Evolutionary conservation across 1,140 invertebrate genomes (phyloP).

Genomic region (Formica exsecta): DNA sequence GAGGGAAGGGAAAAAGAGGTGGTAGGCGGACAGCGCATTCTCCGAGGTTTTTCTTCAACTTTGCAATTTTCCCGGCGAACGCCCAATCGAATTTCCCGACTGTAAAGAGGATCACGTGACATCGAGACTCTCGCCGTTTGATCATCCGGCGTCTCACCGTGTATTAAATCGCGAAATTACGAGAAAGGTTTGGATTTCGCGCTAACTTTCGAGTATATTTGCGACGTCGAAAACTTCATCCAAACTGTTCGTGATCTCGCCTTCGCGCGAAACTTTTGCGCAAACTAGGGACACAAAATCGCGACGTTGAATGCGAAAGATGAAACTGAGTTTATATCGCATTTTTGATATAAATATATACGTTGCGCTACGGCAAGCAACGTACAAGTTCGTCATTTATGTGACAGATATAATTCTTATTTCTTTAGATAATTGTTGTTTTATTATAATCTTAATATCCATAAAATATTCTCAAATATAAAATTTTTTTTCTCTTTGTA

Average conservation of each 20-base stretch:
- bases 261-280: not conserved
- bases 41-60: slow-evolving; percentile 38
- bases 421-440: not conserved
- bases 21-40: slow-evolving; percentile 3
- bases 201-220: slow-evolving; percentile 34
- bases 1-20: not conserved
- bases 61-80: slow-evolving; percentile 38
- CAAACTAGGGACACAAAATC: not conserved
- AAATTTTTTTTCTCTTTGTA: not conserved
- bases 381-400: not conserved
- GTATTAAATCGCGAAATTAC: slow-evolving; percentile 57
- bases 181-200: not conserved
- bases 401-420: not conserved
- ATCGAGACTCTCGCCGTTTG: slow-evolving; percentile 22
- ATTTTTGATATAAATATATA: no score
- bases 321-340: not conserved
- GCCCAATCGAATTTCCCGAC: slow-evolving; percentile 48
- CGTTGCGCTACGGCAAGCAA: no score
- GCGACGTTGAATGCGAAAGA: not conserved
- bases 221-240: slow-evolving; percentile 32
- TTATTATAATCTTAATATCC: not conserved
- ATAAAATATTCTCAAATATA: not conserved
- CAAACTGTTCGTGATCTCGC: not conserved
- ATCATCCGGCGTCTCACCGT: slow-evolving; percentile 35
- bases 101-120: slow-evolving; percentile 39